Evolutionary conservation across 2,797 vertebrate genomes (phyloP).

Genomic region (Cossypha niveicapilla): DNA sequence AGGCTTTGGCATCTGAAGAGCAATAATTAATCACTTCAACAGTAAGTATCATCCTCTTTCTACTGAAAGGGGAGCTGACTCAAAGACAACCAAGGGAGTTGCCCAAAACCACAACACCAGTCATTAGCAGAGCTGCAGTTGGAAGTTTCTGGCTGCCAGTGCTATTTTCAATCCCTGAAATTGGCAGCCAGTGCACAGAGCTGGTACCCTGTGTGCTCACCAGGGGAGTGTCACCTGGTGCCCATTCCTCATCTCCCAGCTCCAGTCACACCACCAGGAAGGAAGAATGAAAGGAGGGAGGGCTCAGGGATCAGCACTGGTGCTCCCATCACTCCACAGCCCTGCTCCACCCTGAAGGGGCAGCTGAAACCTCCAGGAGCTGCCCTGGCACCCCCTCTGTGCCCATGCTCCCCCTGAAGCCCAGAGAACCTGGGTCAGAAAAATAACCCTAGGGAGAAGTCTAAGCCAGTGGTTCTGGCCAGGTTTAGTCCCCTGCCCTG

Average conservation of each 20-base stretch:
- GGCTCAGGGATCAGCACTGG: neutral
- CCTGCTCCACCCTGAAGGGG: neutral
- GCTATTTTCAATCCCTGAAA: neutral
- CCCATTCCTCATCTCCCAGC: rapidly evolving
- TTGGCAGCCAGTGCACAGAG: neutral
- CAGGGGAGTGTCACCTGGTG: neutral
- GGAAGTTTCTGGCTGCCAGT: slow-evolving; percentile 22
- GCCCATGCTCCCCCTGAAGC: rapidly evolving
- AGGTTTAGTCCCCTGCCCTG: neutral
- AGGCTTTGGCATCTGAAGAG: neutral
- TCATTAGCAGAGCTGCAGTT: slow-evolving; percentile 59
- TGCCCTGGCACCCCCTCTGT: neutral
- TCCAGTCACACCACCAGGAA: neutral
- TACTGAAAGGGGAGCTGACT: slow-evolving; percentile 48
- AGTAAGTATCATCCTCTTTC: neutral
- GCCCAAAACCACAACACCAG: slow-evolving; percentile 39
- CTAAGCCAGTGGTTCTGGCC: neutral
- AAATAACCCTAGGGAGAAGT: neutral
- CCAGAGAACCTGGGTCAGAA: neutral
- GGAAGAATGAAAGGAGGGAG: no score
- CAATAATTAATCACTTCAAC: slow-evolving; percentile 8
- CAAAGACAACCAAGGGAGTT: slow-evolving; percentile 51
- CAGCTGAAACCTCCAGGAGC: neutral
- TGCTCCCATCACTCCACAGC: neutral
- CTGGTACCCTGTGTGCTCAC: rapidly evolving